A percentile compares a stretch with the other conserved stretches of the same genome.
These are phyloP conservation scores for Hyppa rectilinea DNA, from an alignment of 2,888 invertebrate genomes.

Conservation along the genomic window DNA sequence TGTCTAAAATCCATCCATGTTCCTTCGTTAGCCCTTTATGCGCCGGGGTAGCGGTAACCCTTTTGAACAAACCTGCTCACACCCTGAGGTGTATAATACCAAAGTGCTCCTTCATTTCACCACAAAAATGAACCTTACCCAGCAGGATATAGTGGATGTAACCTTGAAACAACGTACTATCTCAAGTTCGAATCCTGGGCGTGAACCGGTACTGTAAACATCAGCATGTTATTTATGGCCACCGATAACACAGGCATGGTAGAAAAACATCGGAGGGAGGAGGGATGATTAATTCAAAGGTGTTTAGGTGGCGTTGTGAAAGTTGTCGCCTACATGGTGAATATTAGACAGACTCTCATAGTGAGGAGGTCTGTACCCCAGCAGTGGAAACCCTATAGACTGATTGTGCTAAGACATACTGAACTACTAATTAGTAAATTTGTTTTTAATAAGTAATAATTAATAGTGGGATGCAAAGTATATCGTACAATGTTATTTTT, in stretches of 20 bases:
- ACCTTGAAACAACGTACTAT: conserved; percentile 47
- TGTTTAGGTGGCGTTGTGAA: not conserved
- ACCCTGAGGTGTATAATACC: not conserved
- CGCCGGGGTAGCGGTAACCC: too few relatives aligned
- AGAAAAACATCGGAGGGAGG: conserved; percentile 41
- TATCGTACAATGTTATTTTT: too few relatives aligned
- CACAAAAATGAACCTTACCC: conserved; percentile 1
- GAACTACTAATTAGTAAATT: too few relatives aligned
- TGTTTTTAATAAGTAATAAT: too few relatives aligned
- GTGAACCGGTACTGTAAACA: conserved; percentile 42
- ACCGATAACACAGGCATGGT: conserved; percentile 6
- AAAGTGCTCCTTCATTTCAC: not conserved
- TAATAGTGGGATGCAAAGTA: too few relatives aligned
- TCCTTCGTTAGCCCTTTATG: too few relatives aligned
- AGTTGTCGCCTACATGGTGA: not conserved
- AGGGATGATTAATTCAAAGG: conserved; percentile 14
- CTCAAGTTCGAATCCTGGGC: conserved; percentile 55
- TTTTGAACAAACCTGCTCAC: too few relatives aligned
- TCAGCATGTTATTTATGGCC: conserved; percentile 46
- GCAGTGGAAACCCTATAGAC: too few relatives aligned
- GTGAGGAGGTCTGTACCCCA: too few relatives aligned
- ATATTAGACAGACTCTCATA: too few relatives aligned
- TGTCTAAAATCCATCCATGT: too few relatives aligned
- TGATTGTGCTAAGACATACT: too few relatives aligned
- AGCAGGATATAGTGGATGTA: conserved; percentile 4